Percentiles rank a stretch among this genome's conserved stretches.
phyloP scores from a whole-genome alignment of 2,797 vertebrate genomes.

The Schizopygopsis malacanthus region DNA sequence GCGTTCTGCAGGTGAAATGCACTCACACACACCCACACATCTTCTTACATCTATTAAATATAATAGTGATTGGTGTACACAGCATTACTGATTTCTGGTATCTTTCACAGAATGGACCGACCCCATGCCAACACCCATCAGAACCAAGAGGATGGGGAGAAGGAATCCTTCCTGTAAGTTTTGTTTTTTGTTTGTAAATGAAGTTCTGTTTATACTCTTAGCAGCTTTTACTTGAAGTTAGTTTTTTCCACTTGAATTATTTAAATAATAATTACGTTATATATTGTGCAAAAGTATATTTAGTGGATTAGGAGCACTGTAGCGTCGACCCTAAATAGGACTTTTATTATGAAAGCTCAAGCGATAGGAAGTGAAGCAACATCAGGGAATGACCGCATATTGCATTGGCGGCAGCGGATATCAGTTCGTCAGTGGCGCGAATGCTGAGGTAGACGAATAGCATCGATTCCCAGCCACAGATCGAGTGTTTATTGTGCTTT shows the following conservation, averaged over 20 bases:
- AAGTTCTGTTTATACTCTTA: neutral
- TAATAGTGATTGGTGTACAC: no score
- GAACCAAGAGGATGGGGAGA: conserved; percentile 83
- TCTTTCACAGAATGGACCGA: conserved; percentile 78
- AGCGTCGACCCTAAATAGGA: no score
- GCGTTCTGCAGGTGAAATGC: conserved; percentile 91
- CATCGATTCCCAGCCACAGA: no score
- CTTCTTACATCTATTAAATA: neutral
- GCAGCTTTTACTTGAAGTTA: neutral
- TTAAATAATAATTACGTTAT: neutral
- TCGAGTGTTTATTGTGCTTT: no score
- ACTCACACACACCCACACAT: neutral
- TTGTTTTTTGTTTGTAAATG: neutral
- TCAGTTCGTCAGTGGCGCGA: no score
- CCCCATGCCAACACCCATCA: conserved; percentile 79
- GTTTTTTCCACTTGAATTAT: neutral
- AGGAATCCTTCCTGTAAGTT: conserved; percentile 92
- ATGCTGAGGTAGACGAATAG: no score
- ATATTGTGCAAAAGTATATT: no score
- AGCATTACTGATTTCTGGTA: neutral
- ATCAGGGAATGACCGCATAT: no score
- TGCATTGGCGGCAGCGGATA: no score
- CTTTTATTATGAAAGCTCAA: no score
- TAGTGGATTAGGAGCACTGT: no score
- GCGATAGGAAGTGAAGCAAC: no score